phyloP scores from a whole-genome alignment of 2,888 invertebrate genomes.

The Caenorhabditis macrosperma region DNA sequence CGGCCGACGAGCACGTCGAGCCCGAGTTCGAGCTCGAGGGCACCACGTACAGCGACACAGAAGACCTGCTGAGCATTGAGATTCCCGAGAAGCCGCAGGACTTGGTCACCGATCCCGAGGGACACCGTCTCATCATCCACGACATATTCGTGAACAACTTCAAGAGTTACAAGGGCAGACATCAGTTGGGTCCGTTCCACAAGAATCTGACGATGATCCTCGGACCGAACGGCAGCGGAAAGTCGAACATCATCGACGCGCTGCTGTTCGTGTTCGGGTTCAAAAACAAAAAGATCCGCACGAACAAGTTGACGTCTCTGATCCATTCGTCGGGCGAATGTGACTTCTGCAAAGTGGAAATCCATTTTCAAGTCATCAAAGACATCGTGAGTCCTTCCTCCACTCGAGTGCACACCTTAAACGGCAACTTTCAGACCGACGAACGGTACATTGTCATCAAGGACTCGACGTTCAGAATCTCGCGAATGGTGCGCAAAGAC shows the following conservation, averaged over 20 bases:
- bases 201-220: constrained; percentile 97
- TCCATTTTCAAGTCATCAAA: constrained; percentile 87
- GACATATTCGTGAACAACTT: constrained; percentile 94
- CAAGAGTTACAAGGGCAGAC: constrained; percentile 93
- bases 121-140: constrained; percentile 90
- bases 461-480: constrained; percentile 88
- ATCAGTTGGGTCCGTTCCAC: constrained; percentile 93
- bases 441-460: constrained; percentile 86
- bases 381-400: constrained; percentile 79
- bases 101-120: constrained; percentile 84
- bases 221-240: constrained; percentile 98
- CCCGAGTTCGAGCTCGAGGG: background rate
- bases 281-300: constrained; percentile 87
- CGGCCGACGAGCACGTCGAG: background rate
- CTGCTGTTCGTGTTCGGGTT: constrained; percentile 97
- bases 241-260: constrained; percentile 98
- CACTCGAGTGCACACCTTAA: no score
- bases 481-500: constrained; percentile 88
- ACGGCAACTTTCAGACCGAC: constrained; percentile 20
- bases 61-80: constrained; percentile 20
- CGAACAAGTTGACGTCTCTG: constrained; percentile 89
- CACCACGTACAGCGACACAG: background rate
- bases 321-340: constrained; percentile 91
- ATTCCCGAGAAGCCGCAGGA: constrained; percentile 2
- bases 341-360: constrained; percentile 89